phyloP scores from a whole-genome alignment of 2,797 vertebrate species.

The Chanos chanos region DNA sequence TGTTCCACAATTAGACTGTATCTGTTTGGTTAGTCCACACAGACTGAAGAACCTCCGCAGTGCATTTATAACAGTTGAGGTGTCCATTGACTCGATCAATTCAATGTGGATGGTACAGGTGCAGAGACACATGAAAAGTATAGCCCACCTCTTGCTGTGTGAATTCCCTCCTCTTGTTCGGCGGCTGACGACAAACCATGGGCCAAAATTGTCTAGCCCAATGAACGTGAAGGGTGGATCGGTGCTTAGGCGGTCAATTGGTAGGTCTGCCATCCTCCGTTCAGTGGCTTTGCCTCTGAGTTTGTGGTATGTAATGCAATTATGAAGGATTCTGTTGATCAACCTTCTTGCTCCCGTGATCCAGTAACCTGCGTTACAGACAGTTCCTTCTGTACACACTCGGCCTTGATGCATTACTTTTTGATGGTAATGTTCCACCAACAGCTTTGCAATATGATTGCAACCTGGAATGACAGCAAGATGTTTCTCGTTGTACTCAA shows the following conservation, averaged over 20 bases:
- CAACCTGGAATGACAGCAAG: not conserved
- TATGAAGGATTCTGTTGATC: not conserved
- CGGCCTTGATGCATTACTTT: not conserved
- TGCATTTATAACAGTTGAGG: not conserved
- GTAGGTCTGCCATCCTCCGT: not conserved
- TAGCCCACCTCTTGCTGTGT: not conserved
- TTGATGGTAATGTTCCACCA: not conserved
- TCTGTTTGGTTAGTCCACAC: not conserved
- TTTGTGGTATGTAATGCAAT: not conserved
- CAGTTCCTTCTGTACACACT: not conserved
- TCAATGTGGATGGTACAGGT: not conserved
- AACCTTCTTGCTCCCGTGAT: not conserved
- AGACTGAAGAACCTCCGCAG: slow-evolving; percentile 13
- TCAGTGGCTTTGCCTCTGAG: not conserved
- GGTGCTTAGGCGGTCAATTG: not conserved
- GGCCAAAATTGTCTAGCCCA: not conserved
- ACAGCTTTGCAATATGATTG: not conserved
- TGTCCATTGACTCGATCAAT: not conserved
- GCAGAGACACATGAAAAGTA: not conserved
- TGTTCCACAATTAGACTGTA: not conserved
- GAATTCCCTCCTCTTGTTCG: not conserved
- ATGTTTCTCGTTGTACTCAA: not conserved
- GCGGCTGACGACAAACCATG: not conserved
- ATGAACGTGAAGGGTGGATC: not conserved
- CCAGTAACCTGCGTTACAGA: not conserved